Evolutionary conservation across 2,888 invertebrate species (phyloP).

Genomic region (Amblyteles armatorius): DNA sequence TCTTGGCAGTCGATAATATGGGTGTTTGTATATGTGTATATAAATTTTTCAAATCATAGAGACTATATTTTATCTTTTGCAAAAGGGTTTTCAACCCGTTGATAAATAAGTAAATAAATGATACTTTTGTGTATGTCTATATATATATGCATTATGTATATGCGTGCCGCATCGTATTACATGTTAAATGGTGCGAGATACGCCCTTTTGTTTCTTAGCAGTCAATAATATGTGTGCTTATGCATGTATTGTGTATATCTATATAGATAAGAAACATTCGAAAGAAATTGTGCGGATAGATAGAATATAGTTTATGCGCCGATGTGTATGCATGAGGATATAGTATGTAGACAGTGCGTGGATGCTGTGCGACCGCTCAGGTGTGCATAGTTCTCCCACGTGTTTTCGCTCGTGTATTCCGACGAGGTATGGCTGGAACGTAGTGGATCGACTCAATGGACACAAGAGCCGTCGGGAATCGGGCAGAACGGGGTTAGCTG

Average conservation of each 20-base stretch:
- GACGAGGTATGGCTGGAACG: conserved; percentile 15
- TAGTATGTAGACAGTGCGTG: neutral
- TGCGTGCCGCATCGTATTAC: too few relatives aligned
- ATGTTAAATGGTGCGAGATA: neutral
- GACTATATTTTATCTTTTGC: too few relatives aligned
- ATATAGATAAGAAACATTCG: neutral
- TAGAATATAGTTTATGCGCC: neutral
- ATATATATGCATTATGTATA: too few relatives aligned
- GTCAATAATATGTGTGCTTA: too few relatives aligned
- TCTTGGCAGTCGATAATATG: too few relatives aligned
- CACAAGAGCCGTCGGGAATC: neutral
- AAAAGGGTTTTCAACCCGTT: too few relatives aligned
- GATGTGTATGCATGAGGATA: neutral
- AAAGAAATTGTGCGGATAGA: conserved; percentile 28
- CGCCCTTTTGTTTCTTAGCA: neutral
- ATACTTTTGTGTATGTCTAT: neutral
- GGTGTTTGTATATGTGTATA: too few relatives aligned
- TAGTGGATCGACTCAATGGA: conserved; percentile 31
- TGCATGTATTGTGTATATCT: too few relatives aligned
- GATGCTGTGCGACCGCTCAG: conserved; percentile 19
- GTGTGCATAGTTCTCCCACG: conserved; percentile 31
- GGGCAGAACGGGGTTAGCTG: too few relatives aligned
- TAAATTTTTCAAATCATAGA: too few relatives aligned
- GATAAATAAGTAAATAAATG: neutral
- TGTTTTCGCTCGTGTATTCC: conserved; percentile 26